phyloP scores from a whole-genome alignment of 2,888 invertebrate species.

The Heliconius erato region DNA sequence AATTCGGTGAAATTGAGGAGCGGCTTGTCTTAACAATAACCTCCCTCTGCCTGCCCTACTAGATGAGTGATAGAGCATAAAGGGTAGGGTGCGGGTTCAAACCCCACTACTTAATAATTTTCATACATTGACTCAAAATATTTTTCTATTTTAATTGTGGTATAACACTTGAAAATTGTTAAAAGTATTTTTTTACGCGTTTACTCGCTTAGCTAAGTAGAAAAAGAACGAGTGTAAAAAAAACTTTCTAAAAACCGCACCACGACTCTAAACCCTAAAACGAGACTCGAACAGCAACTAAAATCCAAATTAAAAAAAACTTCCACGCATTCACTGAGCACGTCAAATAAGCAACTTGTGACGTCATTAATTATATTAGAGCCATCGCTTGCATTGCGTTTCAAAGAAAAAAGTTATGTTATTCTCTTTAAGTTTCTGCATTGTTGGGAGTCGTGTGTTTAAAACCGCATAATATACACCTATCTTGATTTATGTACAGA shows the following conservation, averaged over 20 bases:
- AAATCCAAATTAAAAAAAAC: background rate
- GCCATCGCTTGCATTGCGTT: background rate
- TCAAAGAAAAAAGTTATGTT: constrained; percentile 13
- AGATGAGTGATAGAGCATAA: background rate
- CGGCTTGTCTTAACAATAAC: background rate
- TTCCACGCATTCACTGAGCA: background rate
- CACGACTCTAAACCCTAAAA: too few relatives aligned
- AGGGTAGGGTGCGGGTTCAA: background rate
- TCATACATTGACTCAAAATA: too few relatives aligned
- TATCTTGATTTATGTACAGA: constrained; percentile 30
- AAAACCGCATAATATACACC: constrained; percentile 29
- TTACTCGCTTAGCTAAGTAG: too few relatives aligned
- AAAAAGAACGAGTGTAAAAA: too few relatives aligned
- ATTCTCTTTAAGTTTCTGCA: constrained; percentile 26
- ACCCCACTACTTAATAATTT: too few relatives aligned
- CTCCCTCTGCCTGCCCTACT: background rate
- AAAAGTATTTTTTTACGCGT: too few relatives aligned
- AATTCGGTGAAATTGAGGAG: background rate
- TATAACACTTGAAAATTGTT: too few relatives aligned
- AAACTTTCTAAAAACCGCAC: too few relatives aligned
- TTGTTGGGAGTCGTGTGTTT: constrained; percentile 11
- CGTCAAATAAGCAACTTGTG: background rate
- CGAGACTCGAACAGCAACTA: background rate
- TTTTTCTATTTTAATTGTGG: too few relatives aligned
- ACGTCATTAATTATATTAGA: constrained; percentile 12